Evolutionary conservation across 1,140 invertebrate species (phyloP).

Genomic region (Triops longicaudatus): DNA sequence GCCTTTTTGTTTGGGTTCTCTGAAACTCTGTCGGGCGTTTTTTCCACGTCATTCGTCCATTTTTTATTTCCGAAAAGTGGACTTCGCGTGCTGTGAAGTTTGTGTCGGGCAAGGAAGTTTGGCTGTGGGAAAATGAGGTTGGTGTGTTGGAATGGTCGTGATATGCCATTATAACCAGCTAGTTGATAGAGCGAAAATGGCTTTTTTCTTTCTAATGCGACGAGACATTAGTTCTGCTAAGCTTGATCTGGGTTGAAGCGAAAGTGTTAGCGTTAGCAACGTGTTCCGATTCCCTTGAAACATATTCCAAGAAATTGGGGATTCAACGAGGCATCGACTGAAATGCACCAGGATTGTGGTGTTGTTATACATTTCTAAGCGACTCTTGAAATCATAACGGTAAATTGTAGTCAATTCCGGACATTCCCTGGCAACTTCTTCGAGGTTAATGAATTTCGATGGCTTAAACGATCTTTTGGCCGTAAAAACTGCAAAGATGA

Average conservation of each 20-base stretch:
- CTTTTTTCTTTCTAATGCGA: background rate
- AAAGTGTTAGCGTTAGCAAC: background rate
- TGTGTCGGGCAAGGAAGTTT: constrained; percentile 1
- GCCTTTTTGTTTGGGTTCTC: background rate
- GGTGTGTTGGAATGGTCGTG: background rate
- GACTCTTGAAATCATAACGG: background rate
- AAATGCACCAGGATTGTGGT: background rate
- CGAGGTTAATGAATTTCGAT: background rate
- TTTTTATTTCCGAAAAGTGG: background rate
- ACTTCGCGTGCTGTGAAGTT: background rate
- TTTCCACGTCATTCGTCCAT: background rate
- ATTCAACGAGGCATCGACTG: background rate
- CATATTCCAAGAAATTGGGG: background rate
- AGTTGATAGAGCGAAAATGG: background rate
- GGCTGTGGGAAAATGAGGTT: constrained; percentile 10
- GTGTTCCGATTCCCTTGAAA: background rate
- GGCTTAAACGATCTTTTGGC: background rate
- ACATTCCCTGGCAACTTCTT: background rate
- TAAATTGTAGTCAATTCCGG: background rate
- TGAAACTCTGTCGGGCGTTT: background rate
- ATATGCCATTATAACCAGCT: background rate
- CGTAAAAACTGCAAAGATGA: background rate
- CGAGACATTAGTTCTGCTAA: background rate
- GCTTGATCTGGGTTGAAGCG: background rate
- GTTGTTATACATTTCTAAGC: background rate